Conservation (phyloP, 2,888 invertebrate species). For the Hofmannophila pseudospretella region DNA sequence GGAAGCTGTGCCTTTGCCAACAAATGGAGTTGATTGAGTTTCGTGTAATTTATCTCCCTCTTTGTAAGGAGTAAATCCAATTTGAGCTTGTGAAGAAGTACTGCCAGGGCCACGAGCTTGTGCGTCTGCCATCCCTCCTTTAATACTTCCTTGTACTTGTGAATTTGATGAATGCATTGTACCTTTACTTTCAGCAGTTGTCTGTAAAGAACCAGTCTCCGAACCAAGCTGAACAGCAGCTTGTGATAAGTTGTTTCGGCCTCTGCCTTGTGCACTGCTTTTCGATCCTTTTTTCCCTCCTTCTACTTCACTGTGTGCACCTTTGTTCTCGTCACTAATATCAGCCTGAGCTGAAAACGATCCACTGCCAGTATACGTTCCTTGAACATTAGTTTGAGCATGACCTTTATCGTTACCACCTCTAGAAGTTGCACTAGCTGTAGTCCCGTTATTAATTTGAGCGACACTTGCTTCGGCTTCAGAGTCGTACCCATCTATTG, state of each 20-base stretch:
- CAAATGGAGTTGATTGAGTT: conserved; percentile 76
- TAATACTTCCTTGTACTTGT: conserved; percentile 88
- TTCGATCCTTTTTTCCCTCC: conserved; percentile 86
- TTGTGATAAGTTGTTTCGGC: conserved; percentile 86
- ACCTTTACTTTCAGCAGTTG: conserved; percentile 86
- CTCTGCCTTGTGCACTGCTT: conserved; percentile 86
- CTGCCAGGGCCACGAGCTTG: conserved; percentile 91
- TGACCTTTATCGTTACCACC: conserved; percentile 86
- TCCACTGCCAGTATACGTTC: conserved; percentile 86
- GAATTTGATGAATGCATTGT: conserved; percentile 86
- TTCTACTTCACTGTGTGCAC: conserved; percentile 82
- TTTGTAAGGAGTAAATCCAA: conserved; percentile 88
- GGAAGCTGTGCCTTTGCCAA: conserved; percentile 87
- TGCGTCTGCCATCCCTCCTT: conserved; percentile 91
- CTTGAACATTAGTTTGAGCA: conserved; percentile 90
- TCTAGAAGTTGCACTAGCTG: conserved; percentile 86
- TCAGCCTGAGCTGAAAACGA: conserved; percentile 91
- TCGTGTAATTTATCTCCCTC: conserved; percentile 76
- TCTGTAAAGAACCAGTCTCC: conserved; percentile 86
- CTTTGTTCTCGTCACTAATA: conserved; percentile 84
- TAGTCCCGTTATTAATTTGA: conserved; percentile 79
- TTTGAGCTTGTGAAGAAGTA: conserved; percentile 92
- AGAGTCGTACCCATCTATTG: conserved; percentile 82
- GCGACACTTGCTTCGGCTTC: conserved; percentile 83
- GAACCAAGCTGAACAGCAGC: conserved; percentile 86